Base-by-base conservation (phyloP, 2,888 invertebrate genomes). In the Caenorhabditis drosophilae region DNA sequence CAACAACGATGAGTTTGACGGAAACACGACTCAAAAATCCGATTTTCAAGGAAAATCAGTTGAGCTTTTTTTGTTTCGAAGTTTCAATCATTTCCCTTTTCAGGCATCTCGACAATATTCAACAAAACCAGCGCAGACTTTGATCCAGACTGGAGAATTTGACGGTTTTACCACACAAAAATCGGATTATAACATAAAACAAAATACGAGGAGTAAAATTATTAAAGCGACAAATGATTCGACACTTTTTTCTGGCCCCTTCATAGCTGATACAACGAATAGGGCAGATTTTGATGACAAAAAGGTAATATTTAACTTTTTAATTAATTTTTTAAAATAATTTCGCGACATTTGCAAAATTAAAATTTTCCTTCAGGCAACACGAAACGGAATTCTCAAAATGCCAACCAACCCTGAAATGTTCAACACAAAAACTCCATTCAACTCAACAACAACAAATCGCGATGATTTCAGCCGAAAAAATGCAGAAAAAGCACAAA, bases 81-180 rank as follows among this genome's bases (percentile, higher is more conserved):
- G n/a, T n/a, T n/a, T n/a, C n/a, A n/a, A n/a, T n/a, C n/a, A n/a
- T n/a, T n/a, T n/a, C n/a, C n/a, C n/a, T n/a, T n/a, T n/a, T n/a
- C n/a, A 47, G 47, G 60, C 48, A 6, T 42, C 40, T 11, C 57
- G 67, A 6, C 59, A 57, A 38, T 12, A 27, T 3, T 52, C 63
- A 4, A 22, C 50, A 6, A 61, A 64, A 2, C 68, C 70, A n/a
- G 54, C 53, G 11, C 55, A 56, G 16, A 61, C 50, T 41, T 44
- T 48, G 2, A 27, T 71, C 0, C 61, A 63, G 36, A 45, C 52
- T 18, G 74, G 74, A 15, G 61, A 70, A n/a, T 75, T 75, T 36
- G 60, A 70, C 27, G 72, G 68, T 4, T 41, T 48, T 3, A 70
- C 72, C 0, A 75, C 74, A 0, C 62, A 72, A n/a, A 63, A 70